Conservation (phyloP, 2,797 vertebrate species). For the Sebastes ruberrimus region DNA sequence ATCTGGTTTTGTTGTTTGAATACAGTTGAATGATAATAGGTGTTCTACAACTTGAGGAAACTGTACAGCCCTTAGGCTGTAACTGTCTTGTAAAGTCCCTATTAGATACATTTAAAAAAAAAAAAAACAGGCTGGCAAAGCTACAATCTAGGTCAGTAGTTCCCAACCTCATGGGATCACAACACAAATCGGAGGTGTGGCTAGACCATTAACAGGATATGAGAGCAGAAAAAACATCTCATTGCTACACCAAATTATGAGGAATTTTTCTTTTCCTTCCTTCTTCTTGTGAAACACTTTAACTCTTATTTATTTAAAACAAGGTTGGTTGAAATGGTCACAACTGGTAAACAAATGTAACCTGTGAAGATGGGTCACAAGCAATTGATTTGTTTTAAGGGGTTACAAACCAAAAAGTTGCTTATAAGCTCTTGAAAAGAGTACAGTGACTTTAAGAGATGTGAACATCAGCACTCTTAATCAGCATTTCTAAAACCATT, state of each 20-base stretch:
- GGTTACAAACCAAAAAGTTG: neutral
- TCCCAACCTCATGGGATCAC: neutral
- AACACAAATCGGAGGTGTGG: neutral
- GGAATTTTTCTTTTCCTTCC: neutral
- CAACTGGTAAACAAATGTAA: neutral
- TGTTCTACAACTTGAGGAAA: neutral
- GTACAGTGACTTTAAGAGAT: neutral
- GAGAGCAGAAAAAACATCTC: neutral
- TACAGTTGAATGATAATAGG: neutral
- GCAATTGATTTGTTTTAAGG: neutral
- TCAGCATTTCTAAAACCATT: slow-evolving; percentile 2
- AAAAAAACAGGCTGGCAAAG: neutral
- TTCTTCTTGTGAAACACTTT: neutral
- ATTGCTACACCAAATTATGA: neutral
- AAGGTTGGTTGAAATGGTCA: neutral
- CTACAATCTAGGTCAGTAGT: neutral
- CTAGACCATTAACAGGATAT: neutral
- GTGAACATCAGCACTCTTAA: neutral
- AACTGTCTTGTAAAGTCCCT: neutral
- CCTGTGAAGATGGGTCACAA: neutral
- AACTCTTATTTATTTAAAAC: neutral
- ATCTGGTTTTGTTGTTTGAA: slow-evolving; percentile 4
- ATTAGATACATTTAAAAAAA: neutral
- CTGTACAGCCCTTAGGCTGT: neutral
- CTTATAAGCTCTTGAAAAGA: neutral